A percentile compares a stretch with the other conserved stretches of the same genome.
These are phyloP conservation scores for Ptychobarbus kaznakovi DNA, from an alignment of 2,797 vertebrate species.

Conservation along the genomic window DNA sequence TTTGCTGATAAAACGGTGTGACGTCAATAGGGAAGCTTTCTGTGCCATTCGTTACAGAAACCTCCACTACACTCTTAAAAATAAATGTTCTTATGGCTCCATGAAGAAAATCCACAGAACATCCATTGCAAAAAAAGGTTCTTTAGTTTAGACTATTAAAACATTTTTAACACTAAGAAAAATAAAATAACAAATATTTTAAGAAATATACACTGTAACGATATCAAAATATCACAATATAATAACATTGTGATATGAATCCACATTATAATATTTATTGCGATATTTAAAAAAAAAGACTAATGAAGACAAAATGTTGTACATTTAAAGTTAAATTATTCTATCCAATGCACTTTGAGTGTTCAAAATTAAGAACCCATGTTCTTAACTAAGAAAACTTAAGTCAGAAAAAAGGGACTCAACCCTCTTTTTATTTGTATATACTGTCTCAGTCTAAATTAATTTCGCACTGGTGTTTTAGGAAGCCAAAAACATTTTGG, in stretches of 20 bases:
- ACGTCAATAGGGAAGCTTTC: background rate
- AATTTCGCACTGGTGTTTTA: background rate
- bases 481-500: background rate
- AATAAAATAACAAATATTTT: background rate
- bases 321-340: too few species aligned
- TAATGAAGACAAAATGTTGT: too few species aligned
- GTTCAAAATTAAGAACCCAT: background rate
- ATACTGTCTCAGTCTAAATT: background rate
- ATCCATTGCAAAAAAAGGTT: background rate
- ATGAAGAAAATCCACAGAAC: background rate
- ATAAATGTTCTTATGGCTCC: background rate
- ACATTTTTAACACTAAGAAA: background rate
- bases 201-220: background rate
- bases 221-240: too few species aligned
- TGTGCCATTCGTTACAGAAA: slow-evolving; percentile 1
- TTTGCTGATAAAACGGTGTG: background rate
- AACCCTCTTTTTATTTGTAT: background rate
- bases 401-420: background rate
- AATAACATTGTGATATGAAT: too few species aligned
- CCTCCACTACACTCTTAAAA: background rate
- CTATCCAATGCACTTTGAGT: background rate
- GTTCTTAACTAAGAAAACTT: background rate
- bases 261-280: too few species aligned
- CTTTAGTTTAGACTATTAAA: background rate
- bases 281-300: too few species aligned